Percentiles rank a stretch among this genome's conserved stretches.
These are phyloP conservation scores for Macrophya annulata DNA, from an alignment of 2,888 invertebrate genomes.

Conservation along the genomic window DNA sequence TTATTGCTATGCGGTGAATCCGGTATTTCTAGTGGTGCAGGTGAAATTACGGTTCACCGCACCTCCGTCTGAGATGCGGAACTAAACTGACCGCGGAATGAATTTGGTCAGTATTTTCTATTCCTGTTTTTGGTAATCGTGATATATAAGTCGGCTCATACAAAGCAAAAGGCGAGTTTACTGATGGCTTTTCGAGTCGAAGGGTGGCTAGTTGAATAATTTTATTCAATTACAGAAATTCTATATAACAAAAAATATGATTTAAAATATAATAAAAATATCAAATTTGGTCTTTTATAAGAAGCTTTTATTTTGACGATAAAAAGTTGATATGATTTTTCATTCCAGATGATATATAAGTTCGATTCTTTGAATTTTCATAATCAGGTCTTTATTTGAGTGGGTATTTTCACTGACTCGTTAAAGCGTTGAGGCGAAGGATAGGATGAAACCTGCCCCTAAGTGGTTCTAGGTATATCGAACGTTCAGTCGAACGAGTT, in stretches of 20 bases:
- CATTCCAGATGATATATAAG: not conserved
- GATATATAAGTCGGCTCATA: not conserved
- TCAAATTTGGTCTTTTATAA: not conserved
- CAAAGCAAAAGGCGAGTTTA: not conserved
- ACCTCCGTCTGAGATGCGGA: conserved; percentile 7
- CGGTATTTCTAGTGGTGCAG: conserved; percentile 34
- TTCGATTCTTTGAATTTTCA: not conserved
- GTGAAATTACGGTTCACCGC: conserved; percentile 23
- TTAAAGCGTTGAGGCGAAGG: not conserved
- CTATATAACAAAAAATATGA: not conserved
- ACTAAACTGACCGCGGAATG: not conserved
- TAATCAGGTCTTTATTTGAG: not conserved
- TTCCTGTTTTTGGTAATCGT: not conserved
- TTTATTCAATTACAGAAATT: not conserved
- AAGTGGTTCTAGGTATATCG: not conserved
- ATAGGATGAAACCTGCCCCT: conserved; percentile 3
- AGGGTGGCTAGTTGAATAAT: conserved; percentile 5
- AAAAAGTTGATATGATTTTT: not conserved
- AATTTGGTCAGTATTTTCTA: conserved; percentile 7
- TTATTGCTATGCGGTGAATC: not conserved
- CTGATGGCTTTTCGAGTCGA: not conserved
- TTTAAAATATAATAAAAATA: not conserved
- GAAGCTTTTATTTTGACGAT: not conserved
- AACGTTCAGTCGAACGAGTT: not conserved
- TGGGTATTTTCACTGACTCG: not conserved